These are phyloP conservation scores for Petrosia ficiformis DNA, from an alignment of 37 sponge, comb jelly and placozoan genomes.

Conservation along the genomic window DNA sequence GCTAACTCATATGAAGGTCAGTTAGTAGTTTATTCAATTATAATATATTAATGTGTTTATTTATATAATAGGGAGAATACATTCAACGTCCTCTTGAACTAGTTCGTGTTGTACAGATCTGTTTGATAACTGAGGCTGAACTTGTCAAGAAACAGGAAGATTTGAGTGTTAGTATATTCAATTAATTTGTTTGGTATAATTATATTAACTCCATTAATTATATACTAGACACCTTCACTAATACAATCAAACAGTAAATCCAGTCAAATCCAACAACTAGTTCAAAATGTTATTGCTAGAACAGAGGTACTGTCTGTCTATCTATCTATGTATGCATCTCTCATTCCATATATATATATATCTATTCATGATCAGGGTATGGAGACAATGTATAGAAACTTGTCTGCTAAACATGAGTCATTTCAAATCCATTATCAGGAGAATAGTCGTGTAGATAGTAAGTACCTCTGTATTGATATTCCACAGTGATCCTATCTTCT, in stretches of 20 bases:
- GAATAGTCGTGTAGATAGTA: conserved; percentile 33
- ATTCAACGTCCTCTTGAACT: conserved; percentile 45
- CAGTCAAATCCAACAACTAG: conserved; percentile 27
- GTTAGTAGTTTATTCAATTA: neutral
- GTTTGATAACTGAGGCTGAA: conserved; percentile 59
- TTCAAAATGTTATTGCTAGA: conserved; percentile 11
- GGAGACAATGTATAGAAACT: conserved; percentile 26
- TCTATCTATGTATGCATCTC: conserved; percentile 2
- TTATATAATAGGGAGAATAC: conserved; percentile 50
- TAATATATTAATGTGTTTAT: neutral
- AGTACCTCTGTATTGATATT: neutral
- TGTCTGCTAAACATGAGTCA: conserved; percentile 41
- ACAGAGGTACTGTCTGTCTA: conserved; percentile 26
- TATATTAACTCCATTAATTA: neutral
- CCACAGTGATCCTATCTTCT: neutral
- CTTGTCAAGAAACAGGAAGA: conserved; percentile 50
- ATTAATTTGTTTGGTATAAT: neutral
- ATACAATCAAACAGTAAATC: conserved; percentile 7
- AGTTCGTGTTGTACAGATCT: conserved; percentile 58
- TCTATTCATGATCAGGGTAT: conserved; percentile 18
- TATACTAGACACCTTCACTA: neutral
- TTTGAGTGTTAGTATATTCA: conserved; percentile 7
- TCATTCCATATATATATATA: conserved; percentile 2
- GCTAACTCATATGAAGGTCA: conserved; percentile 61
- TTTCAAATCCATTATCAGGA: conserved; percentile 51